phyloP scores from a whole-genome alignment of 2,888 invertebrate species.

The Dilophus febrilis region DNA sequence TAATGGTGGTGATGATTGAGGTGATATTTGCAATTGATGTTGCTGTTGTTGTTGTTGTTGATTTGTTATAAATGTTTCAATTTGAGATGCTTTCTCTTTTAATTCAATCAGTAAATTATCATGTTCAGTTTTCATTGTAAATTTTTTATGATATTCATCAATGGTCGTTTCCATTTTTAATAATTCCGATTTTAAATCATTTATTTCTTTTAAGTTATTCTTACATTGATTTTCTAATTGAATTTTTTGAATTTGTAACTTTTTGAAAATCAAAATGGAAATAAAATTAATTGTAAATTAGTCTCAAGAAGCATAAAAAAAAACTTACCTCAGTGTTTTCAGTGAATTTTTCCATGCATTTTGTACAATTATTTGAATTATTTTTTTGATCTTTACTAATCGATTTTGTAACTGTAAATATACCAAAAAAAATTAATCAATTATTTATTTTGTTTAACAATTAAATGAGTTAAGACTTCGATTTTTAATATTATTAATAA shows the following conservation, averaged over 20 bases:
- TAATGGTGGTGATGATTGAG: slow-evolving; percentile 19
- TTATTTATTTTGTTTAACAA: too few species aligned
- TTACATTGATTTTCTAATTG: slow-evolving; percentile 21
- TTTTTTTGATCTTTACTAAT: slow-evolving; percentile 3
- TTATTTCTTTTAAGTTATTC: slow-evolving; percentile 19
- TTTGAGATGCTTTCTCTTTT: slow-evolving; percentile 43
- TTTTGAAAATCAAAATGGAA: slow-evolving; percentile 5
- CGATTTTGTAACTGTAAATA: too few species aligned
- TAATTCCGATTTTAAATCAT: slow-evolving; percentile 20
- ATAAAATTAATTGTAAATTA: background rate
- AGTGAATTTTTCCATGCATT: slow-evolving; percentile 21
- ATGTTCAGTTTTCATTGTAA: slow-evolving; percentile 34
- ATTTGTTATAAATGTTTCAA: slow-evolving; percentile 25
- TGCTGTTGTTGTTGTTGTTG: background rate
- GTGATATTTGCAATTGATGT: slow-evolving; percentile 2
- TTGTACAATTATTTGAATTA: slow-evolving; percentile 16
- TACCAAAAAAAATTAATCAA: too few species aligned
- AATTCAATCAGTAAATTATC: slow-evolving; percentile 41
- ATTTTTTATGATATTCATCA: slow-evolving; percentile 22
- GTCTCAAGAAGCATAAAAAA: background rate
- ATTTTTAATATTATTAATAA: too few species aligned
- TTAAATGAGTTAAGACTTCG: too few species aligned
- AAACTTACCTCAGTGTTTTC: slow-evolving; percentile 22
- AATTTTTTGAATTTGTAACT: slow-evolving; percentile 26
- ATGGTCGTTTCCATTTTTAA: slow-evolving; percentile 22